These are phyloP conservation scores for Selene dorsalis DNA, from an alignment of 2,797 vertebrate genomes.

Conservation along the genomic window DNA sequence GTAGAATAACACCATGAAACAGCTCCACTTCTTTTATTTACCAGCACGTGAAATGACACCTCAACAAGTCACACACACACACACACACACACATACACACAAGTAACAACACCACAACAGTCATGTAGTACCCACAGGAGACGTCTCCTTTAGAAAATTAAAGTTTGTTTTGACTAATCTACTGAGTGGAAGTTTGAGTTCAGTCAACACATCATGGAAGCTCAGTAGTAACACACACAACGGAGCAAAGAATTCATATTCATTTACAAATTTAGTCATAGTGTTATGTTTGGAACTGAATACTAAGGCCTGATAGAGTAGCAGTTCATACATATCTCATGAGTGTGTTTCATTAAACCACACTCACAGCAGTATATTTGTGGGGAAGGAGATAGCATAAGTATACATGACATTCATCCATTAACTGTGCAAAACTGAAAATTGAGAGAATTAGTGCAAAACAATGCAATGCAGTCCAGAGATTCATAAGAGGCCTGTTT, in stretches of 20 bases:
- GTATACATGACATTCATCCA: constrained; percentile 40
- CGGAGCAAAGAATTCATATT: constrained; percentile 11
- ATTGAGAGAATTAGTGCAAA: constrained; percentile 65
- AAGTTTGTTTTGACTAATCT: constrained; percentile 8
- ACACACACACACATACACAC: constrained; percentile 41
- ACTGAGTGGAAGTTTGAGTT: constrained; percentile 14
- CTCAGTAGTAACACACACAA: constrained; percentile 34
- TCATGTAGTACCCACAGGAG: background rate
- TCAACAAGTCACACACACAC: constrained; percentile 31
- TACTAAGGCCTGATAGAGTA: background rate
- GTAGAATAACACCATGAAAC: background rate
- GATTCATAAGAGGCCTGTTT: constrained; percentile 32
- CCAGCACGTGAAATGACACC: constrained; percentile 38
- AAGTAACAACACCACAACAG: constrained; percentile 35
- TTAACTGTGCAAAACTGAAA: constrained; percentile 50
- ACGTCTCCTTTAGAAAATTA: background rate
- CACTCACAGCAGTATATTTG: constrained; percentile 2
- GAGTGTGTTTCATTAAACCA: background rate
- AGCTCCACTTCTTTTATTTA: constrained; percentile 46
- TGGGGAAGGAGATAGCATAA: constrained; percentile 6
- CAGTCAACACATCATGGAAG: constrained; percentile 1
- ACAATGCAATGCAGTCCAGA: constrained; percentile 41
- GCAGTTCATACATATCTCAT: background rate
- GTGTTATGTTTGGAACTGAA: constrained; percentile 2
- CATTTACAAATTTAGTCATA: background rate